Evolutionary conservation across 2,888 invertebrate genomes (phyloP).

Genomic region (Diaperis boleti): DNA sequence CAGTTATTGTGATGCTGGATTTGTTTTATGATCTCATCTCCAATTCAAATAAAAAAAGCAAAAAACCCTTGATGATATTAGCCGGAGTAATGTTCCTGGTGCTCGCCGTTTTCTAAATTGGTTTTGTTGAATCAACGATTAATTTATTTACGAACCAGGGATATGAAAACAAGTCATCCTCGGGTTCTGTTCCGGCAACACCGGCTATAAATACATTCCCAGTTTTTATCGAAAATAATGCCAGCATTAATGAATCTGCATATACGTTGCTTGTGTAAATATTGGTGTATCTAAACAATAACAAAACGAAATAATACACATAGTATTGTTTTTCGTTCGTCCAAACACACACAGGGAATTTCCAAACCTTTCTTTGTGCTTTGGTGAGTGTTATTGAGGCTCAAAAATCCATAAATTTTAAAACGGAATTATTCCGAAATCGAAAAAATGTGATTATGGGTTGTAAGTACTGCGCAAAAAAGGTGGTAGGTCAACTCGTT

Average conservation of each 20-base stretch:
- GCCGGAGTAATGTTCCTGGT: no score
- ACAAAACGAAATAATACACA: conserved; percentile 13
- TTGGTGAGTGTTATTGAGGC: neutral
- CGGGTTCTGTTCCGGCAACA: no score
- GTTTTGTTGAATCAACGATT: no score
- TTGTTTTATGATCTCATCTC: no score
- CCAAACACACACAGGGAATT: neutral
- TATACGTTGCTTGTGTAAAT: neutral
- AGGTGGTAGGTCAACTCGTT: conserved; percentile 25
- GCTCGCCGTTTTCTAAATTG: no score
- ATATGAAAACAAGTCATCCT: no score
- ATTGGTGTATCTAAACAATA: conserved; percentile 6
- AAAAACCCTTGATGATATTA: no score
- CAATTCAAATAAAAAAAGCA: no score
- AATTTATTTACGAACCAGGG: no score
- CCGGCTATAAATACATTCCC: no score
- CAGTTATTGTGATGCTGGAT: neutral
- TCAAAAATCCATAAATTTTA: neutral
- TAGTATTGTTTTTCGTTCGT: conserved; percentile 1
- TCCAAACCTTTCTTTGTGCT: neutral
- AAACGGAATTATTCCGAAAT: neutral
- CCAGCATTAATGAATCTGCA: neutral
- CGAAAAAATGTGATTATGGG: conserved; percentile 21
- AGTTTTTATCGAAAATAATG: no score
- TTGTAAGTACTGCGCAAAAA: conserved; percentile 4